Base-by-base conservation (phyloP, 2,888 invertebrate genomes). In the Orthosia incerta region DNA sequence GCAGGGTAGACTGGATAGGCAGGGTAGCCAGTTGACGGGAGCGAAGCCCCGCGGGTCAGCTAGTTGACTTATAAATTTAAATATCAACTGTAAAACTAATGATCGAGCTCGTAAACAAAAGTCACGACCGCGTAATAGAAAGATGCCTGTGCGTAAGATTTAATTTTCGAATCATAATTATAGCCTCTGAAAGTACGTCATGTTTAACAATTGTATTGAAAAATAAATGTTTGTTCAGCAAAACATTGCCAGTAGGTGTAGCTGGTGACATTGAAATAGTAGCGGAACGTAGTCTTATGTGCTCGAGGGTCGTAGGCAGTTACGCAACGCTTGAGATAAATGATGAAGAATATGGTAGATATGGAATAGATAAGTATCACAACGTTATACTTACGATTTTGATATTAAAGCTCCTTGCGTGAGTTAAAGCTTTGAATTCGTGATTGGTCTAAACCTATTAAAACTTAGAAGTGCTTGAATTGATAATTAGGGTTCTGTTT, bases 181-280 rank as follows among this genome's bases (percentile, higher is more conserved):
- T n/a, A n/a, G n/a, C n/a, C n/a, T n/a, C n/a, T n/a, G n/a, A n/a
- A n/a, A n/a, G n/a, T n/a, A n/a, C n/a, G n/a, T n/a, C n/a, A n/a
- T n/a, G n/a, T n/a, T n/a, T n/a, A n/a, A n/a, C n/a, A n/a, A n/a
- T n/a, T n/a, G n/a, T n/a, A n/a, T n/a, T n/a, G n/a, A n/a, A n/a
- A 53, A 45, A 63, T 55, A 68, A 50, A 51, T 13, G 46, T 73
- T 66, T 51, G 60, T 64, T 20, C 3, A 45, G 31, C 66, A 18
- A 46, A 70, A 67, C 61, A 16, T 53, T 76, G 71, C 56, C 68
- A 63, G 62, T 75, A 51, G 55, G 59, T 69, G 65, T 72, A 62
- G 48, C 46, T 13, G 31, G 59, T 79, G 85, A 72, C 83, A 82
- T 74, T 85, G 74, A 55, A 62, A 70, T 60, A 46, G 26, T 39